Evolutionary conservation across 2,888 invertebrate genomes (phyloP).

Genomic region (Poecilobothrus nobilitatus): DNA sequence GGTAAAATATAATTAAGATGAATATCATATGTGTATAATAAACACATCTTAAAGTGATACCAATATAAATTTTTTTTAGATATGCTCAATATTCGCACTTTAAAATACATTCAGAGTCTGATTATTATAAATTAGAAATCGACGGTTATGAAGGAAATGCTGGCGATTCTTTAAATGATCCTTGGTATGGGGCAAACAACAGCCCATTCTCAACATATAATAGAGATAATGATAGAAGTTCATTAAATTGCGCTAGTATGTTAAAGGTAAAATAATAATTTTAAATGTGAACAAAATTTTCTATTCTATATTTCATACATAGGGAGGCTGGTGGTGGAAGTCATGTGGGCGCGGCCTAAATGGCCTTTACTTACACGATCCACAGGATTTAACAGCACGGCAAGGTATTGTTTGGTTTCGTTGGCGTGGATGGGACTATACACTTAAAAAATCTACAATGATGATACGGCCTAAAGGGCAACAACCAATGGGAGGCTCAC

Average conservation of each 20-base stretch:
- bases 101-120: conserved; percentile 84
- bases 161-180: conserved; percentile 84
- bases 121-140: conserved; percentile 85
- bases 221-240: conserved; percentile 84
- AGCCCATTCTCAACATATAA: conserved; percentile 90
- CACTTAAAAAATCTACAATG: conserved; percentile 79
- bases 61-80: conserved; percentile 43
- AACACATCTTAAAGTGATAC: neutral
- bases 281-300: neutral
- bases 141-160: conserved; percentile 88
- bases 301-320: conserved; percentile 6
- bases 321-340: conserved; percentile 93
- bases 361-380: conserved; percentile 80
- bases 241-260: conserved; percentile 87
- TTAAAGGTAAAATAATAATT: conserved; percentile 49
- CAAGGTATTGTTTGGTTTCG: conserved; percentile 94
- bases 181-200: conserved; percentile 90
- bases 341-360: conserved; percentile 85
- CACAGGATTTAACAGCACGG: conserved; percentile 79
- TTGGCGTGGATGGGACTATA: conserved; percentile 93
- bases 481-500: conserved; percentile 27
- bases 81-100: conserved; percentile 87
- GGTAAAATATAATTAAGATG: conserved; percentile 49
- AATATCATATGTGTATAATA: no score
- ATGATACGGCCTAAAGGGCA: conserved; percentile 70